Conservation (phyloP, 2,113 vertebrate genomes). For the Siniperca chuatsi region DNA sequence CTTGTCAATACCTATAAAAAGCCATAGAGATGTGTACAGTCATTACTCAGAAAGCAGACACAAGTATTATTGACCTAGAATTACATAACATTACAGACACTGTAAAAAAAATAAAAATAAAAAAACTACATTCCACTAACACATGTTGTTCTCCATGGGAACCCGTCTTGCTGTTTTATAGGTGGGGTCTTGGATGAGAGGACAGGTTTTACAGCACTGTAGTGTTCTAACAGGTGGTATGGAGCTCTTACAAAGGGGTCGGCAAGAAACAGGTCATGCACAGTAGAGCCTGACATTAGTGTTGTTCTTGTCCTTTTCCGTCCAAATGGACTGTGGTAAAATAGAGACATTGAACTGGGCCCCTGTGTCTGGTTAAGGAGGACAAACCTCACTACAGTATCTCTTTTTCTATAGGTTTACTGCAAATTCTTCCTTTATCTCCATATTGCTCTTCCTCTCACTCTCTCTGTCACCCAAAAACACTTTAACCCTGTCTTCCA, state of each 20-base stretch:
- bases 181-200: constrained; percentile 65
- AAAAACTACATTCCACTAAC: constrained; percentile 57
- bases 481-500: neutral
- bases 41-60: constrained; percentile 35
- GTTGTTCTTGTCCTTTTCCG: constrained; percentile 60
- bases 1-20: constrained; percentile 76
- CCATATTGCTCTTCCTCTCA: neutral
- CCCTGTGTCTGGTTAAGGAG: constrained; percentile 8
- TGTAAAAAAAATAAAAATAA: constrained; percentile 37
- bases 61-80: constrained; percentile 25
- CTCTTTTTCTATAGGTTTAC: constrained; percentile 38
- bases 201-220: constrained; percentile 67
- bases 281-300: constrained; percentile 63
- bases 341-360: constrained; percentile 23
- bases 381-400: neutral
- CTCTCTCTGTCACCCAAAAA: constrained; percentile 16
- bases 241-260: constrained; percentile 52
- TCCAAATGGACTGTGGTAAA: constrained; percentile 55
- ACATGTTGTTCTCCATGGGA: constrained; percentile 71
- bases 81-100: constrained; percentile 48
- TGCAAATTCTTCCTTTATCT: constrained; percentile 34
- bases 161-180: constrained; percentile 73
- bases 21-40: constrained; percentile 37
- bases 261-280: constrained; percentile 65
- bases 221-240: constrained; percentile 76